A percentile compares a stretch with the other conserved stretches of the same genome.
phyloP scores from a whole-genome alignment of 2,113 vertebrate genomes.

The Macroglossus sobrinus region DNA sequence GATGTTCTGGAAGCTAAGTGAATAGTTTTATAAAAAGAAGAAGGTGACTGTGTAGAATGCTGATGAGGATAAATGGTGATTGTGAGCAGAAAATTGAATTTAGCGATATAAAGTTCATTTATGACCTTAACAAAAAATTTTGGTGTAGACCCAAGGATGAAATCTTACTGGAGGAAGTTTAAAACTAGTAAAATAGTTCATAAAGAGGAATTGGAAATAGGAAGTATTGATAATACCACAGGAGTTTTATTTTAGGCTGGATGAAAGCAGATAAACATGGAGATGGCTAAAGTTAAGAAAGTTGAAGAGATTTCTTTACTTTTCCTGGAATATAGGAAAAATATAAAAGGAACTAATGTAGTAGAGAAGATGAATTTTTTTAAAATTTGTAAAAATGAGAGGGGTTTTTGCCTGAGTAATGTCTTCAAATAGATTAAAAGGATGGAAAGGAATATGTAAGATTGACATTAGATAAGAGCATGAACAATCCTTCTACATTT shows the following conservation, averaged over 20 bases:
- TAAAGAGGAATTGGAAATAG: neutral
- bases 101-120: neutral
- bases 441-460: neutral
- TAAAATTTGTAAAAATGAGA: neutral
- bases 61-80: neutral
- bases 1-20: neutral
- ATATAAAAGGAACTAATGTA: neutral
- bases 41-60: neutral
- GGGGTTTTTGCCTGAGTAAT: neutral
- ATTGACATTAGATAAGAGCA: neutral
- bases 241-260: neutral
- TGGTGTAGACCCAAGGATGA: neutral
- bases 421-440: neutral
- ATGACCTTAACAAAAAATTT: neutral
- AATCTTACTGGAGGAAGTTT: neutral
- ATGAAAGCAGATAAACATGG: neutral
- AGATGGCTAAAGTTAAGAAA: neutral
- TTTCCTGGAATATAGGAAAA: neutral
- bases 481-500: neutral
- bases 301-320: neutral
- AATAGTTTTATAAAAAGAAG: neutral
- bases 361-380: neutral
- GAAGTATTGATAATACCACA: neutral
- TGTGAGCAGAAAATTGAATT: neutral
- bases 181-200: neutral